Percentiles rank a stretch among this genome's conserved stretches.
Conservation (phyloP, 2,113 vertebrate species). For the Pomatorhinus ruficollis region DNA sequence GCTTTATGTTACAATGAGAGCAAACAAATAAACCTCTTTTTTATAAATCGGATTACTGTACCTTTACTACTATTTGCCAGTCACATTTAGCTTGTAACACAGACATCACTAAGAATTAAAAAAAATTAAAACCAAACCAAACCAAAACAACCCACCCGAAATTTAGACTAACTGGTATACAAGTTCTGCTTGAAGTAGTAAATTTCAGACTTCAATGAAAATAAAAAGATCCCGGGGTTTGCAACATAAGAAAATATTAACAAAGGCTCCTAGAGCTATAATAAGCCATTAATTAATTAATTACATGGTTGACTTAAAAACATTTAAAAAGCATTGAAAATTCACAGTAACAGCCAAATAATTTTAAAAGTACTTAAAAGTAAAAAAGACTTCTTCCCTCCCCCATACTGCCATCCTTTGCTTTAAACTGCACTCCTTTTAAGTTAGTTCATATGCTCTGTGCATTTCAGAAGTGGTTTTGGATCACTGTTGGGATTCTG, state of each 20-base stretch:
- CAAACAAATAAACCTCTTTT: not conserved
- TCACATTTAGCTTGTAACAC: not conserved
- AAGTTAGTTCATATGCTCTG: not conserved
- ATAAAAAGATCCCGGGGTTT: not conserved
- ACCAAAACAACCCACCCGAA: not conserved
- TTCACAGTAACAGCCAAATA: not conserved
- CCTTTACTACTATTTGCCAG: not conserved
- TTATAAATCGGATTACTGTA: not conserved
- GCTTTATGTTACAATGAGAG: not conserved
- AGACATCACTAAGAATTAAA: not conserved
- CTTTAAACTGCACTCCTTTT: not conserved
- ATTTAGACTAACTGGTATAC: not conserved
- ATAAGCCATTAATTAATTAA: not conserved
- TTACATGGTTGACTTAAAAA: not conserved
- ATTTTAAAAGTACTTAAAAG: not conserved
- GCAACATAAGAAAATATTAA: not conserved
- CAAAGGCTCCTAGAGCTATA: not conserved
- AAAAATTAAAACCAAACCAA: not conserved
- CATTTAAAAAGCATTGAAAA: not conserved
- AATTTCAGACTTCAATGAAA: not conserved
- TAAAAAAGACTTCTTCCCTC: not conserved
- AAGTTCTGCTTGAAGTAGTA: not conserved
- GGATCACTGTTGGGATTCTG: not conserved
- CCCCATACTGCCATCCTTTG: not conserved
- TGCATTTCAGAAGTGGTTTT: not conserved